phyloP scores from a whole-genome alignment of 2,888 invertebrate genomes.

The Dicyrtoma fusca region DNA sequence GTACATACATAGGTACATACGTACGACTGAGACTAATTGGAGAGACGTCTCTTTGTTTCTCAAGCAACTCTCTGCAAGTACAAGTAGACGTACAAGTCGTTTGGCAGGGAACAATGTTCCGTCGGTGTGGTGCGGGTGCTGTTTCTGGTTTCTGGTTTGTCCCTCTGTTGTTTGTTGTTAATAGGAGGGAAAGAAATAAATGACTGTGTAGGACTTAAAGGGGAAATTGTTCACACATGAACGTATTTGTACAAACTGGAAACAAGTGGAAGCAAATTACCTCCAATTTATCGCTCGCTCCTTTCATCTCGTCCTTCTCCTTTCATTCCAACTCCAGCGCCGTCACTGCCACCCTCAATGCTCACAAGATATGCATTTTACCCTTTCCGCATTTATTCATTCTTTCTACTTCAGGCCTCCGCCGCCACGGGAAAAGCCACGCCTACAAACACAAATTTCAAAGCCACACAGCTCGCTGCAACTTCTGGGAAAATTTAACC shows the following conservation, averaged over 20 bases:
- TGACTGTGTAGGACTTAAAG: slow-evolving; percentile 7
- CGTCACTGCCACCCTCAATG: not conserved
- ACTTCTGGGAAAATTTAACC: too few species aligned
- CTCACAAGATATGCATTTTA: not conserved
- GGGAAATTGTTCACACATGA: slow-evolving; percentile 14
- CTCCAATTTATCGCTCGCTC: slow-evolving; percentile 5
- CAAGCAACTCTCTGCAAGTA: too few species aligned
- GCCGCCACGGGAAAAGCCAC: not conserved
- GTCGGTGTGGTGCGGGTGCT: not conserved
- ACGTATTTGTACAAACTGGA: slow-evolving; percentile 6
- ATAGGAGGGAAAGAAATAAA: slow-evolving; percentile 1
- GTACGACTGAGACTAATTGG: too few species aligned
- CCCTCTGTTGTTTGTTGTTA: not conserved
- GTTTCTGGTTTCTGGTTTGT: not conserved
- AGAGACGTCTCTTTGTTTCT: too few species aligned
- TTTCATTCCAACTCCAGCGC: not conserved
- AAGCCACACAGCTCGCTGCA: too few species aligned
- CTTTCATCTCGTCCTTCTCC: not conserved
- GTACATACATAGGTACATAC: too few species aligned
- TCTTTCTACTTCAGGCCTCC: not conserved
- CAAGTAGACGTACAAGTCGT: too few species aligned
- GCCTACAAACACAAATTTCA: too few species aligned
- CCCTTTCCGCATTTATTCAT: not conserved
- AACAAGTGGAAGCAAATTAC: slow-evolving; percentile 21
- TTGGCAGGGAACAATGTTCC: not conserved